Evolutionary conservation across 2,888 invertebrate genomes (phyloP).

Genomic region (Cremastinae sp.): DNA sequence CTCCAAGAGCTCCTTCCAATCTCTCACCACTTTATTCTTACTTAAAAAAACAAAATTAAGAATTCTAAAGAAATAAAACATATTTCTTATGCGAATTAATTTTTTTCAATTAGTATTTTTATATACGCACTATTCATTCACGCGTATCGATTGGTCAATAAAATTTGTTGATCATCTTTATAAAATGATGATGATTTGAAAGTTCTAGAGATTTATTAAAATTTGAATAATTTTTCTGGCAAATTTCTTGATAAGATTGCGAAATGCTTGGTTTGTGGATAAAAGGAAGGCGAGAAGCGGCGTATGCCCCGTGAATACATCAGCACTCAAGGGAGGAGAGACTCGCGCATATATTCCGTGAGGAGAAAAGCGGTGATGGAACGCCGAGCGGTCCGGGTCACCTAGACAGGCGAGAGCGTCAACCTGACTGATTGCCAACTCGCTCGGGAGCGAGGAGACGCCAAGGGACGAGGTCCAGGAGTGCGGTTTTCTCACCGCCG

Average conservation of each 20-base stretch:
- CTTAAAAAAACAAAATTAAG: constrained; percentile 26
- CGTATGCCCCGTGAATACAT: constrained; percentile 77
- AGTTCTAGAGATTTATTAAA: no score
- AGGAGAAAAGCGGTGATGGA: constrained; percentile 75
- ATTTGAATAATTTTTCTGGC: no score
- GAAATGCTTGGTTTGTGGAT: constrained; percentile 30
- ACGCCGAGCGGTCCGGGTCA: constrained; percentile 75
- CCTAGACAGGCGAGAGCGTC: constrained; percentile 71
- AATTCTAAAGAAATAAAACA: neutral
- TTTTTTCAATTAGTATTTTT: neutral
- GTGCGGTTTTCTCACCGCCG: constrained; percentile 57
- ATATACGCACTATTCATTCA: neutral
- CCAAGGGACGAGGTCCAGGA: constrained; percentile 21
- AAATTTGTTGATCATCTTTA: no score
- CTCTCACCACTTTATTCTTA: constrained; percentile 44
- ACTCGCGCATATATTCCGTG: constrained; percentile 1
- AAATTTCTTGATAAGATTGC: neutral
- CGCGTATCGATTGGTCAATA: no score
- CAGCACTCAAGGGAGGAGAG: constrained; percentile 65
- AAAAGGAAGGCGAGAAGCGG: constrained; percentile 63
- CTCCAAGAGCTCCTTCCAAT: constrained; percentile 63
- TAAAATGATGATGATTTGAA: no score
- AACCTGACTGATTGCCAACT: constrained; percentile 78
- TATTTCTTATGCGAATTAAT: neutral
- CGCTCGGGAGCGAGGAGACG: constrained; percentile 66